Percentiles rank a stretch among this genome's conserved stretches.
Conservation (phyloP, 2,888 invertebrate species). For the Drosophila phalerata region DNA sequence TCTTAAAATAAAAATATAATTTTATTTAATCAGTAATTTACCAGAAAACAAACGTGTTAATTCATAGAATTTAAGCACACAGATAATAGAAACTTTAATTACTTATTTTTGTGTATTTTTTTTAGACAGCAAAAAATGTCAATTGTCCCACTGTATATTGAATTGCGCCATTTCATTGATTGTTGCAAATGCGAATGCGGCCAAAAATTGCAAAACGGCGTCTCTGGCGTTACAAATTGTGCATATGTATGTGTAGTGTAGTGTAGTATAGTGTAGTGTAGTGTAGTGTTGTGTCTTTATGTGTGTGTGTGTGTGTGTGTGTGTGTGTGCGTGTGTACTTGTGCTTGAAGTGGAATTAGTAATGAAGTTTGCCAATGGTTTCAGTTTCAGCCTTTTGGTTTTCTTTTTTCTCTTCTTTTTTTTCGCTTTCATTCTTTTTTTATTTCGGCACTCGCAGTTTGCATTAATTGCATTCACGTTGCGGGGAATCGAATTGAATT, state of each 20-base stretch:
- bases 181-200: conserved; percentile 35
- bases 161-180: conserved; percentile 23
- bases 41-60: no score
- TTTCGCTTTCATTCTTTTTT: not conserved
- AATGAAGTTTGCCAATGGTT: conserved; percentile 53
- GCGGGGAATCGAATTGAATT: not conserved
- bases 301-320: conserved; percentile 20
- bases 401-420: not conserved
- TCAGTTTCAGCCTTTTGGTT: conserved; percentile 13
- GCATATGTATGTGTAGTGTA: not conserved
- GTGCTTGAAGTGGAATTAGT: conserved; percentile 53
- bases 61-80: no score
- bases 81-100: no score
- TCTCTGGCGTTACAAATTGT: conserved; percentile 22
- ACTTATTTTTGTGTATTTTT: no score
- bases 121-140: not conserved
- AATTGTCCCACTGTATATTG: conserved; percentile 27
- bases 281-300: not conserved
- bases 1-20: no score
- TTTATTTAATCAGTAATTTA: no score
- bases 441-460: not conserved
- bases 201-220: conserved; percentile 37
- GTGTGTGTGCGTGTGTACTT: conserved; percentile 19
- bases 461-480: conserved; percentile 5
- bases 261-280: conserved; percentile 8